Evolutionary conservation across 2,797 vertebrate species (phyloP), one percentile per base, ranked within the genome.

Genomic region (Valencia hispanica): DNA sequence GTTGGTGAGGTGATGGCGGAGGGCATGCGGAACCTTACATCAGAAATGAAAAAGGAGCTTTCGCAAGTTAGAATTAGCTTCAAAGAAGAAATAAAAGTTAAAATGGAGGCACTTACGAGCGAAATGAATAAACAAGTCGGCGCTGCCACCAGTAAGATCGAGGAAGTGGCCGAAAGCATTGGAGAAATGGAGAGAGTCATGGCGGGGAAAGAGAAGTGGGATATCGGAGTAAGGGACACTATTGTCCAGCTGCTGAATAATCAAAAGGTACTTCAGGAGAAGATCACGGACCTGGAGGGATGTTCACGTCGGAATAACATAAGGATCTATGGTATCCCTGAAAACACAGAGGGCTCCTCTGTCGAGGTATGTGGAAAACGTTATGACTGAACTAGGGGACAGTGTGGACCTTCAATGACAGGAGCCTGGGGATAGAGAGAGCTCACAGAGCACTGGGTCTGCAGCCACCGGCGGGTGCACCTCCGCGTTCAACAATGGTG

Each of bases 231-330:
- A 17, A 32, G 9, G 14, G 30, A 70, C 30, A 27, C 27, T 15
- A 30, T 71, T 30, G 30, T 71, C 20, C 69, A 71, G 47, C 69
- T 51, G 47, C 69, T 71, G 4, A 30, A 51, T 25, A n/a, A 71
- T 27, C 48, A 71, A 18, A 32, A 30, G 30, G 9, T 32, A 27
- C 69, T 71, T 36, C 47, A 36, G n/a, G 48, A 50, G 27, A 71
- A 71, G 69, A 18, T 71, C 12, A 34, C 69, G 2, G 69, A 71
- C 9, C 4, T 71, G 32, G 48, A 51, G 27, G 68, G 68, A 7
- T 43, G 6, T 15, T 69, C 43, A 6, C 45, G 45, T 14, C 27
- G 68, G 5, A 71, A 71, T 36, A 71, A 71, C 8, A 5, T 70
- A 18, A 17, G 3, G 43, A 34, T 70, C 20, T 71, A 51, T 71